These are phyloP conservation scores for Carettochelys insculpta DNA, from an alignment of 2,113 vertebrate genomes.

Conservation along the genomic window DNA sequence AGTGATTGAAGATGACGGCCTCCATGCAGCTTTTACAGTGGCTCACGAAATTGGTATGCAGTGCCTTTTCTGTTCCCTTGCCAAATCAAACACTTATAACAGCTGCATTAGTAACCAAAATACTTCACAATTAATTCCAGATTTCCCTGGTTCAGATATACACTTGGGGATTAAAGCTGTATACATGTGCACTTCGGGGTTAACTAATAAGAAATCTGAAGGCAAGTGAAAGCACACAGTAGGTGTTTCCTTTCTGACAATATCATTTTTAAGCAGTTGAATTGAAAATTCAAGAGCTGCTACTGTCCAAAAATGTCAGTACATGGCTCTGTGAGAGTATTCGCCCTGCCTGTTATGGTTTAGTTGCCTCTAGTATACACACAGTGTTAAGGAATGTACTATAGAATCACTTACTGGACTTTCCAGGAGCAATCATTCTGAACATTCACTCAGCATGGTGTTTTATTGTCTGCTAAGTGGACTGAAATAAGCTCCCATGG, in stretches of 20 bases:
- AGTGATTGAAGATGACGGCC: conserved; percentile 97
- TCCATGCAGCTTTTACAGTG: conserved; percentile 96
- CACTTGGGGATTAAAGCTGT: conserved; percentile 73
- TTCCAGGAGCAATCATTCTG: neutral
- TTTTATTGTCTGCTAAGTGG: neutral
- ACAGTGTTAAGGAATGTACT: neutral
- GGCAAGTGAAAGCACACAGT: conserved; percentile 64
- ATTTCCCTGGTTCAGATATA: conserved; percentile 74
- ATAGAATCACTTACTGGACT: neutral
- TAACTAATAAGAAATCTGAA: conserved; percentile 74
- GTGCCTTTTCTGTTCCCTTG: conserved; percentile 78
- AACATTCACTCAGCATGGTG: neutral
- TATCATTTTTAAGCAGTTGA: conserved; percentile 57
- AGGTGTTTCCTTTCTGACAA: conserved; percentile 71
- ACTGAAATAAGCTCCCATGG: neutral
- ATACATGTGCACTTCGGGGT: conserved; percentile 73
- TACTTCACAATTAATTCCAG: conserved; percentile 83
- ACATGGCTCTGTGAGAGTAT: neutral
- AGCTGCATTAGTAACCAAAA: conserved; percentile 82
- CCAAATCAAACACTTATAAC: conserved; percentile 85
- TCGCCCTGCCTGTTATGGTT: neutral
- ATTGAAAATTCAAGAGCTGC: conserved; percentile 62
- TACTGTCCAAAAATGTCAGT: conserved; percentile 51
- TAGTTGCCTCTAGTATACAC: neutral
- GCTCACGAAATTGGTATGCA: conserved; percentile 97